These are phyloP conservation scores for Hypocryptadius cinnamomeus DNA, from an alignment of 2,113 vertebrate species.

Conservation along the genomic window DNA sequence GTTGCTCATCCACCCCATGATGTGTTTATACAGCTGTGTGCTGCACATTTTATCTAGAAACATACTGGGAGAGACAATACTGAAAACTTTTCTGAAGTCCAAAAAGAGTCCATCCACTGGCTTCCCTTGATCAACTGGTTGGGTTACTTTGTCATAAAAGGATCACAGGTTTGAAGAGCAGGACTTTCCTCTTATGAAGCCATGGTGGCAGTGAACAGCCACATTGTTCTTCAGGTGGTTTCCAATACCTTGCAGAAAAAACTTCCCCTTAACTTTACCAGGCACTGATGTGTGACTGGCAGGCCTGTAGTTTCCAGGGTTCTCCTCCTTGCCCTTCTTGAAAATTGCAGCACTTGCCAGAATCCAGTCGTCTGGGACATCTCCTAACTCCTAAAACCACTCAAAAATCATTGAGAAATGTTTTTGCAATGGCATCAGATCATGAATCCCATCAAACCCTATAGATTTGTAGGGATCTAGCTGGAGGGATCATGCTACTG, in stretches of 20 bases:
- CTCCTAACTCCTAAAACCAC: background rate
- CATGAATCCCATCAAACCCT: background rate
- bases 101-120: background rate
- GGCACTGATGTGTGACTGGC: background rate
- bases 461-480: background rate
- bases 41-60: background rate
- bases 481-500: background rate
- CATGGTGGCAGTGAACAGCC: background rate
- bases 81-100: background rate
- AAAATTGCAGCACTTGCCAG: background rate
- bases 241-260: background rate
- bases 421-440: background rate
- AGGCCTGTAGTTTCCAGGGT: too few species aligned
- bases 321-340: background rate
- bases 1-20: background rate
- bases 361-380: background rate
- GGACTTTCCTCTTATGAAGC: background rate
- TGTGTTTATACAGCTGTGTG: background rate
- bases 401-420: background rate
- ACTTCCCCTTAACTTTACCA: background rate
- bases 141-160: background rate
- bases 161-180: background rate
- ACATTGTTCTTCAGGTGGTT: background rate
- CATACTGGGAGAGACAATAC: rapidly evolving
- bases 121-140: rapidly evolving